phyloP scores from a whole-genome alignment of 2,888 invertebrate species.

The Chaetoderma sp. region DNA sequence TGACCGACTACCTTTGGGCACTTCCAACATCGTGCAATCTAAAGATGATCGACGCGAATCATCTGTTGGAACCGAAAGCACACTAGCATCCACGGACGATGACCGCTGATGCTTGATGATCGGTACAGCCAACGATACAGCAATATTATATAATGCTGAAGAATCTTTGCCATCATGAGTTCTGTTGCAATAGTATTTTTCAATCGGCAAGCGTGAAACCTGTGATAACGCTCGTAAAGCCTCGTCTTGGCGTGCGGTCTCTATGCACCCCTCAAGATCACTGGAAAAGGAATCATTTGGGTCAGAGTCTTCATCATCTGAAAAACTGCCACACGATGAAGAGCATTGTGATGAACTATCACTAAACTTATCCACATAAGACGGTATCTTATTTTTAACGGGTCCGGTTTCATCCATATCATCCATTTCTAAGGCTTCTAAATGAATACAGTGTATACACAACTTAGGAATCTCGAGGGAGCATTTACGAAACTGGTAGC shows the following conservation, averaged over 20 bases:
- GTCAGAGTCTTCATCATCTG: slow-evolving; percentile 25
- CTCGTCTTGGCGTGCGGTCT: no score
- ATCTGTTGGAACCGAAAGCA: slow-evolving; percentile 34
- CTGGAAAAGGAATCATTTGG: slow-evolving; percentile 26
- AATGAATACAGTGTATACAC: slow-evolving; percentile 63
- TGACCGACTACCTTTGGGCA: slow-evolving; percentile 53
- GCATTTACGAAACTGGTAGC: slow-evolving; percentile 44
- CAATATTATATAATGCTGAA: slow-evolving; percentile 43
- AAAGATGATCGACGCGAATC: slow-evolving; percentile 45
- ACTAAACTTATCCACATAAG: no score
- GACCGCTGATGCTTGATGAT: slow-evolving; percentile 56
- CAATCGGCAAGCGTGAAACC: not conserved
- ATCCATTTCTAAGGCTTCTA: slow-evolving; percentile 51
- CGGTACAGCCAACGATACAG: slow-evolving; percentile 58
- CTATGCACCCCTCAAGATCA: slow-evolving; percentile 40
- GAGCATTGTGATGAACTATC: not conserved
- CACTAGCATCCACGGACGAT: slow-evolving; percentile 58
- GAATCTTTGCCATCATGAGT: not conserved
- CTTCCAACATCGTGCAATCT: slow-evolving; percentile 47
- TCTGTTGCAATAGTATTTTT: not conserved
- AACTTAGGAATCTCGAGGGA: slow-evolving; percentile 63
- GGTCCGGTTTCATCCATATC: slow-evolving; percentile 8
- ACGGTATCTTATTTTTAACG: no score
- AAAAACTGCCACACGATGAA: not conserved
- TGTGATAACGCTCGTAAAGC: no score